phyloP scores from a whole-genome alignment of 2,797 vertebrate species.

The Melanotaenia pygmaea region DNA sequence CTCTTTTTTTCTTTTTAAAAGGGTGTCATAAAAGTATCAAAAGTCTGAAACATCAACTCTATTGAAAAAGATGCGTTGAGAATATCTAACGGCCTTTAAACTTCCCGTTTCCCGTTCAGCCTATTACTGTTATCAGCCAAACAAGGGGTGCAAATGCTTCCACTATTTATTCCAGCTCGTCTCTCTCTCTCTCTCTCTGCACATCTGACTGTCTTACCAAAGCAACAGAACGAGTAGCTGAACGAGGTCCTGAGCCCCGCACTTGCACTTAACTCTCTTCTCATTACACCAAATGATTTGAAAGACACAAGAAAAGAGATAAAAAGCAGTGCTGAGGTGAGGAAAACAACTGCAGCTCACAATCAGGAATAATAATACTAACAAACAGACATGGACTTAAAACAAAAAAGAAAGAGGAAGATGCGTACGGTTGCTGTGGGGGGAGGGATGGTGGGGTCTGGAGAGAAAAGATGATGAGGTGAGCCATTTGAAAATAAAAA shows the following conservation, averaged over 20 bases:
- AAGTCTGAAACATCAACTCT: too few species aligned
- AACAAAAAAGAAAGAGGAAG: conserved; percentile 50
- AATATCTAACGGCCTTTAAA: too few species aligned
- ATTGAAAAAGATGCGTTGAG: too few species aligned
- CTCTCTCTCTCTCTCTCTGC: neutral
- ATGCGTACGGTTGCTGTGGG: conserved; percentile 1
- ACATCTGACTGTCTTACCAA: conserved; percentile 70
- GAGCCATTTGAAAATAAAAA: conserved; percentile 61
- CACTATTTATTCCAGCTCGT: neutral
- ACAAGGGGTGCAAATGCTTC: too few species aligned
- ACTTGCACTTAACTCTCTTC: conserved; percentile 70
- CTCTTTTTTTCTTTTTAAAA: neutral
- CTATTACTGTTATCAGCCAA: too few species aligned
- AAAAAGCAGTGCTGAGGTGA: conserved; percentile 52
- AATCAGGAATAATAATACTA: conserved; percentile 61
- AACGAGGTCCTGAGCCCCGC: conserved; percentile 66
- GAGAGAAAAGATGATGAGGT: conserved; percentile 51
- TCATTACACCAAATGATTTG: conserved; percentile 74
- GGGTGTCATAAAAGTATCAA: too few species aligned
- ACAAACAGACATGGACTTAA: conserved; percentile 45
- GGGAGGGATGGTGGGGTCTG: neutral
- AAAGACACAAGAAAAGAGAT: conserved; percentile 65
- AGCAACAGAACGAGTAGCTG: conserved; percentile 58
- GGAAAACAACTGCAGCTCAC: conserved; percentile 57
- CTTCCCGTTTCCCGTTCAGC: too few species aligned